Percentiles rank a stretch among this genome's conserved stretches.
phyloP scores from a whole-genome alignment of 2,888 invertebrate genomes.

The Sarcophaga subvicina region DNA sequence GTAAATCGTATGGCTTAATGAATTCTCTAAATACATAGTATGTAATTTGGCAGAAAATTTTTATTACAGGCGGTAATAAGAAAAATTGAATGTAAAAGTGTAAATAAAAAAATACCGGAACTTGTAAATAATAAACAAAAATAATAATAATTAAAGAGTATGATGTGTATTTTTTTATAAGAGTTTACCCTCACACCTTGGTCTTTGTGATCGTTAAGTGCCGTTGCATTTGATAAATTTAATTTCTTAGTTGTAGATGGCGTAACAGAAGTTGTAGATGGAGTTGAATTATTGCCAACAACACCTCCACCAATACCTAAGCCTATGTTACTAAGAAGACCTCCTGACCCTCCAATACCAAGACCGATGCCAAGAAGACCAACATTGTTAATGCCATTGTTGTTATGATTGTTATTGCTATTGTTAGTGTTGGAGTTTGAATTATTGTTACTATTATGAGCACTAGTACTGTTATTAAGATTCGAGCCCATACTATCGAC shows the following conservation, averaged over 20 bases:
- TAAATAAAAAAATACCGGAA: conserved; percentile 27
- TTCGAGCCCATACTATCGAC: conserved; percentile 66
- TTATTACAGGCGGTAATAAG: not conserved
- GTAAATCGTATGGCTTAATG: no score
- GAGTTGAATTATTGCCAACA: conserved; percentile 52
- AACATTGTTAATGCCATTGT: conserved; percentile 68
- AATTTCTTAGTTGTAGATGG: conserved; percentile 77
- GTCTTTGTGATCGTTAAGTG: conserved; percentile 81
- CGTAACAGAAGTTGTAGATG: conserved; percentile 65
- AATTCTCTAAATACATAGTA: no score
- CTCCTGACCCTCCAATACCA: conserved; percentile 68
- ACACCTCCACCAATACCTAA: conserved; percentile 65
- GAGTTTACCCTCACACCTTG: conserved; percentile 82
- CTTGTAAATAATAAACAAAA: conserved; percentile 2
- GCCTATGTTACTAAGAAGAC: conserved; percentile 69
- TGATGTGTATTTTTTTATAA: conserved; percentile 56
- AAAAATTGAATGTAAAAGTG: conserved; percentile 16
- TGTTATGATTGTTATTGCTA: conserved; percentile 69
- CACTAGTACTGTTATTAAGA: conserved; percentile 67
- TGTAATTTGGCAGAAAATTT: not conserved
- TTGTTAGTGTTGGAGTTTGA: conserved; percentile 72
- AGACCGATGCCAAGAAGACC: conserved; percentile 67
- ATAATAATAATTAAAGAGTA: conserved; percentile 35
- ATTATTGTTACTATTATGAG: conserved; percentile 69
- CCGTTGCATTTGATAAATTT: conserved; percentile 66